Percentiles rank a stretch among this genome's conserved stretches.
Evolutionary conservation across 2,888 invertebrate species (phyloP).

Genomic region (Agriotes lineatus): DNA sequence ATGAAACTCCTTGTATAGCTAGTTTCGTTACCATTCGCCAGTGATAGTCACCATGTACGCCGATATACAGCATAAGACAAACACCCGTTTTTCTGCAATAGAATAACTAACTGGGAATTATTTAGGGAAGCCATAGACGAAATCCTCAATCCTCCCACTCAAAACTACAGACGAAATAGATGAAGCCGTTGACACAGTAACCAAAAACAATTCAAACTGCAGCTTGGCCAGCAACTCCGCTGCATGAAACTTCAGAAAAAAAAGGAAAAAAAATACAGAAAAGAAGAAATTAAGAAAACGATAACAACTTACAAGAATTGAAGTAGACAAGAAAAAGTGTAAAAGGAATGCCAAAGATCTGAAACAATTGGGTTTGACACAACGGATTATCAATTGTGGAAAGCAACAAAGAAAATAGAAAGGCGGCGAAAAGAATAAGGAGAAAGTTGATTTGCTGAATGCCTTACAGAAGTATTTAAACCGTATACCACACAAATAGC

Average conservation of each 20-base stretch:
- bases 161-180: too few relatives aligned
- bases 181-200: not conserved
- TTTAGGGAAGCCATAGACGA: not conserved
- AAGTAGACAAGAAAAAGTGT: conserved; percentile 21
- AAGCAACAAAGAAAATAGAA: conserved; percentile 45
- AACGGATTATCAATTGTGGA: conserved; percentile 49
- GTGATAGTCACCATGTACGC: too few relatives aligned
- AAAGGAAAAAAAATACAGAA: not conserved
- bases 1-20: too few relatives aligned
- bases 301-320: conserved; percentile 26
- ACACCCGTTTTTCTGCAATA: not conserved
- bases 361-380: conserved; percentile 26
- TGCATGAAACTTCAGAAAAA: too few relatives aligned
- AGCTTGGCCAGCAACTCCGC: too few relatives aligned
- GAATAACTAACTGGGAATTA: not conserved
- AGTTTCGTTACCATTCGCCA: too few relatives aligned
- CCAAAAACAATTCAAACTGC: not conserved
- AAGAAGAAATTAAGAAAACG: conserved; percentile 10
- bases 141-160: not conserved
- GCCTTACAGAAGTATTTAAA: conserved; percentile 44
- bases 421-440: conserved; percentile 39
- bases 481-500: conserved; percentile 30
- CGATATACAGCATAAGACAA: too few relatives aligned
- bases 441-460: conserved; percentile 46
- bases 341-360: conserved; percentile 23